Base-by-base conservation (phyloP, 2,113 vertebrate species). In the Rallus limicola region DNA sequence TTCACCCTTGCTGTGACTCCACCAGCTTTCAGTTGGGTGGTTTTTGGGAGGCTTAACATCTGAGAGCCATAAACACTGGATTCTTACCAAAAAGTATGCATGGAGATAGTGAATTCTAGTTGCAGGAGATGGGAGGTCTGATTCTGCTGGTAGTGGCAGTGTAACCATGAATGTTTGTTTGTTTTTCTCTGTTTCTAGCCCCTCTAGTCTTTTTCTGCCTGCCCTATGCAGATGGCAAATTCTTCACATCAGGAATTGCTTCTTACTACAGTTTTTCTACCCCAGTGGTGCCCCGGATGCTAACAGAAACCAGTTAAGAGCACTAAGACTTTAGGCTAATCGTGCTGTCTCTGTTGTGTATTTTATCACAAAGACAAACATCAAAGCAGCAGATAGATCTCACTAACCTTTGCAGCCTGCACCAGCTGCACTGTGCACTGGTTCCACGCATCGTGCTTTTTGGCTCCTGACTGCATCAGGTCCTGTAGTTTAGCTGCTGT, bases 401-500 rank as follows among this genome's bases (percentile, higher is more conserved):
- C 69, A 62, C 98, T 96, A 62, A 98, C 98, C 97, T 98, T 97
- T 0, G 98, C 97, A 64, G 98, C 97, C 84, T 97, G 97, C 16
- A 86, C 70, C 20, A 98, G 97, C 56, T 98, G 97, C 74, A 98
- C 90, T 0, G 98, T 93, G 42, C 97, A 98, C 91, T 65, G 90
- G 96, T 98, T 98, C 98, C 98, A 98, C 0, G 98, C 98, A 0
- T 97, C 92, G 0, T 98, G 16, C 83, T 95, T 87, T 38, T 97
- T 93, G 7, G 40, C 62, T 88, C 98, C 98, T 3, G 97, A 97
- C 48, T 96, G 95, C 50, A 68, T 78, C 86, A 98, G 74, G 23
- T 69, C 82, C 91, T 97, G 97, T 44, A 98, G 80, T 34, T 97
- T 97, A 53, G 82, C 52, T 56, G 92, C 97, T 4, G 93, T 92